phyloP scores from a whole-genome alignment of 2,113 vertebrate species.

The Aleadryas rufinucha region DNA sequence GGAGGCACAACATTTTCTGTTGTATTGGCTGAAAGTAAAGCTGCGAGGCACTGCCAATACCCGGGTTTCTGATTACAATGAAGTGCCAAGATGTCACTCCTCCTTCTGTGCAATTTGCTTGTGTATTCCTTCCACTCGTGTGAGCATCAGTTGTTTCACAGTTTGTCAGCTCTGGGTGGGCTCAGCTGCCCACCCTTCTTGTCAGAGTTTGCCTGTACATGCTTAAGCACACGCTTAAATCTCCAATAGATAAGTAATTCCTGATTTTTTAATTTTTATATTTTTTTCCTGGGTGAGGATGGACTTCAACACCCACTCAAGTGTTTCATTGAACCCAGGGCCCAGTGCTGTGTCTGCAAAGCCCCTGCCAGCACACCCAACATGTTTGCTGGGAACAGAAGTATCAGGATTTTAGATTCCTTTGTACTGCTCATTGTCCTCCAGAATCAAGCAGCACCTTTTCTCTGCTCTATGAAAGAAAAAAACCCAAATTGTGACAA shows the following conservation, averaged over 20 bases:
- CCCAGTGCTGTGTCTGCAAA: neutral
- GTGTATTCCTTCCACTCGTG: neutral
- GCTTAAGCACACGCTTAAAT: neutral
- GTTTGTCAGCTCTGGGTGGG: neutral
- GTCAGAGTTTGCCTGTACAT: neutral
- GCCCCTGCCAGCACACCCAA: fast-evolving
- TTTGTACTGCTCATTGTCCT: neutral
- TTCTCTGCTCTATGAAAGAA: neutral
- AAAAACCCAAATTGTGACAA: neutral
- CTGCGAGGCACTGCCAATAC: neutral
- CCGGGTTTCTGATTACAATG: neutral
- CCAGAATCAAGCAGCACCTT: neutral
- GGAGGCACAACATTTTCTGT: neutral
- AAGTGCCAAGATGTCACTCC: slow-evolving; percentile 25
- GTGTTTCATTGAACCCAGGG: neutral
- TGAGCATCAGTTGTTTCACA: neutral
- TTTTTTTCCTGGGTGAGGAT: neutral
- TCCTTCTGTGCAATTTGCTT: neutral
- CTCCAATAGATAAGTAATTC: neutral
- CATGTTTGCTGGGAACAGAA: neutral
- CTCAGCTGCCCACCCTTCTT: neutral
- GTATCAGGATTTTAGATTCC: neutral
- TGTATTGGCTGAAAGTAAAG: neutral
- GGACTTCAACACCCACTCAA: neutral
- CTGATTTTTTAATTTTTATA: fast-evolving